Base-by-base conservation (phyloP, 2,888 invertebrate genomes). In the Aphodius sticticus region DNA sequence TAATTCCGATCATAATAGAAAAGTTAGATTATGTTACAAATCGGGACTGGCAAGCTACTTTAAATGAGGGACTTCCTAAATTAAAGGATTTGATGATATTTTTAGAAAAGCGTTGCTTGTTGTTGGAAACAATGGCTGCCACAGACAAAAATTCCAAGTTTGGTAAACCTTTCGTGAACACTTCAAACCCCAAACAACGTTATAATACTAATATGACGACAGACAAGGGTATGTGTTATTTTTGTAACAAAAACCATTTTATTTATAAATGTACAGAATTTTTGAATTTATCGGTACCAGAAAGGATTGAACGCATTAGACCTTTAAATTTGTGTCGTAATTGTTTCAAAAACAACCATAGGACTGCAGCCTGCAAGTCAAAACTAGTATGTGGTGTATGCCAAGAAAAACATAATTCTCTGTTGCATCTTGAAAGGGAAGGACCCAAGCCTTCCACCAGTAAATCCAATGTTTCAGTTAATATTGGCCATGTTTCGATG, bases 11-110 rank as follows among this genome's bases (percentile, higher is more conserved):
- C 16, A 70, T 76, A 16, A 5, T 36, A 53, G 15, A 14, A 53
- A 78, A 75, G 16, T 76, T 78, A 70, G 79, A 76, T 16, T 2
- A 12, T 16, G 38, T 70, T n/a, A 76, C 70, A 1, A 76, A 53
- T 69, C 16, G 76, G 4, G 76, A 79, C 14, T 79, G 79, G 79
- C 70, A 79, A 79, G 75, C 75, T 7, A 70, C 16, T 70, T 16
- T 70, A 70, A 16, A 70, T 6, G 70, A 26, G 9, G 70, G 14
- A 14, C 26, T 70, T 16, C 70, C 70, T 70, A 70, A 7, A 16
- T 16, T 70, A 26, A n/a, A 9, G 7, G 70, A 70, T 70, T 9
- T 70, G n/a, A 70, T 70, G 70, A 70, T 16, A 12, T 70, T 70
- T 70, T 70, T 16, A n/a, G 14, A 70, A 16, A 70, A 70, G n/a